A percentile compares a stretch with the other conserved stretches of the same genome.
These are phyloP conservation scores for Cladorhizidae sp. DNA, from an alignment of 37 sponge, comb jelly and placozoan species.

Conservation along the genomic window DNA sequence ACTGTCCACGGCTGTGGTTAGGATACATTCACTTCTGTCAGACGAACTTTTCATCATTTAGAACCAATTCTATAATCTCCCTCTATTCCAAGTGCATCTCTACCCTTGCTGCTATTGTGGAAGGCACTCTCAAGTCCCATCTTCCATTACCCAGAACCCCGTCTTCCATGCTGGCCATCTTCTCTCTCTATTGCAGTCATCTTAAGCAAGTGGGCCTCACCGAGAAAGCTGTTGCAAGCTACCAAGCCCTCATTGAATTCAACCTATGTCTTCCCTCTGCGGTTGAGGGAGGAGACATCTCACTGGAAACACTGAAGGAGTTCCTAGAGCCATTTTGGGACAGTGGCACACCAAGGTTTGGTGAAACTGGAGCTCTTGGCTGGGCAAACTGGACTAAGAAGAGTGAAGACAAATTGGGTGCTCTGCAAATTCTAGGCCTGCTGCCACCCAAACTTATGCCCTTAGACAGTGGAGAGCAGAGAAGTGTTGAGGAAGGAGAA, in stretches of 20 bases:
- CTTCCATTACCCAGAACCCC: constrained; percentile 48
- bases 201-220: constrained; percentile 68
- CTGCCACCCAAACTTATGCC: background rate
- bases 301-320: background rate
- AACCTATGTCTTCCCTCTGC: constrained; percentile 68
- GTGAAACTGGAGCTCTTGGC: constrained; percentile 67
- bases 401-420: background rate
- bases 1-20: constrained; percentile 66
- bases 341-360: constrained; percentile 70
- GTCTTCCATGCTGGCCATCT: constrained; percentile 50
- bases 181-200: constrained; percentile 57
- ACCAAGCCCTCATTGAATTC: constrained; percentile 88
- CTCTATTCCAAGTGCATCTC: constrained; percentile 66
- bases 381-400: constrained; percentile 74
- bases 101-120: constrained; percentile 60
- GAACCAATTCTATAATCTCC: constrained; percentile 24
- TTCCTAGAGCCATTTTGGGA: constrained; percentile 89
- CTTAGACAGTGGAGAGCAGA: background rate
- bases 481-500: background rate
- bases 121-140: constrained; percentile 78
- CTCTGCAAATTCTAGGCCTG: background rate
- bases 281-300: constrained; percentile 3
- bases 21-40: constrained; percentile 74
- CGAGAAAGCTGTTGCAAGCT: constrained; percentile 83
- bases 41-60: constrained; percentile 58